Percentiles rank a stretch among this genome's conserved stretches.
These are phyloP conservation scores for Coptodon rendalli DNA, from an alignment of 2,113 vertebrate species.

Conservation along the genomic window DNA sequence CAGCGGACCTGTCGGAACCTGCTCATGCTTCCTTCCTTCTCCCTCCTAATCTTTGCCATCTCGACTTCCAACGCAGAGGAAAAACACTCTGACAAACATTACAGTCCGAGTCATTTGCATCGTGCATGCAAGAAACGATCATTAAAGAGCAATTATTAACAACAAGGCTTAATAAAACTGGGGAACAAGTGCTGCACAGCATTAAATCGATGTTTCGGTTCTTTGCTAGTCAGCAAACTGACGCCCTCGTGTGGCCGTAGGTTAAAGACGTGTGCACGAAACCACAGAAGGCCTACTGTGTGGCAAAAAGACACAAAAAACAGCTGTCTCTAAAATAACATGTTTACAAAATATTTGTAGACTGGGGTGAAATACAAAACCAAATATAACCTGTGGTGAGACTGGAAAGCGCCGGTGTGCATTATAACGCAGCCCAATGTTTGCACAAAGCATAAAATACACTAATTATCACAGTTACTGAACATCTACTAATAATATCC, in stretches of 20 bases:
- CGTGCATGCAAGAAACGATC: accelerated
- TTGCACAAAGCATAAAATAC: not conserved
- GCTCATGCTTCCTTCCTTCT: not conserved
- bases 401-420: slow-evolving; percentile 19
- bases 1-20: not conserved
- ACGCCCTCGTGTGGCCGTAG: slow-evolving; percentile 29
- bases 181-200: not conserved
- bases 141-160: not conserved
- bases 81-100: not conserved
- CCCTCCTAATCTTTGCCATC: not conserved
- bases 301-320: slow-evolving; percentile 15
- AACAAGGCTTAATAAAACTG: not conserved
- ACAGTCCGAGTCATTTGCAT: accelerated
- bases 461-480: not conserved
- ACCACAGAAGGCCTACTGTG: slow-evolving; percentile 35
- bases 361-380: slow-evolving; percentile 22
- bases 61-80: not conserved
- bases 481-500: not conserved
- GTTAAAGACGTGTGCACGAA: not conserved
- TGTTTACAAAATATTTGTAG: slow-evolving; percentile 59
- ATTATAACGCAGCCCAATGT: slow-evolving; percentile 2
- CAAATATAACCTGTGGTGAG: slow-evolving; percentile 53
- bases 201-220: not conserved
- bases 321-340: slow-evolving; percentile 46
- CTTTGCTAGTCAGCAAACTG: slow-evolving; percentile 1